Evolutionary conservation across 2,797 vertebrate genomes (phyloP), one percentile per base, ranked within the genome.

Genomic region (Peromyscus melanophrys): DNA sequence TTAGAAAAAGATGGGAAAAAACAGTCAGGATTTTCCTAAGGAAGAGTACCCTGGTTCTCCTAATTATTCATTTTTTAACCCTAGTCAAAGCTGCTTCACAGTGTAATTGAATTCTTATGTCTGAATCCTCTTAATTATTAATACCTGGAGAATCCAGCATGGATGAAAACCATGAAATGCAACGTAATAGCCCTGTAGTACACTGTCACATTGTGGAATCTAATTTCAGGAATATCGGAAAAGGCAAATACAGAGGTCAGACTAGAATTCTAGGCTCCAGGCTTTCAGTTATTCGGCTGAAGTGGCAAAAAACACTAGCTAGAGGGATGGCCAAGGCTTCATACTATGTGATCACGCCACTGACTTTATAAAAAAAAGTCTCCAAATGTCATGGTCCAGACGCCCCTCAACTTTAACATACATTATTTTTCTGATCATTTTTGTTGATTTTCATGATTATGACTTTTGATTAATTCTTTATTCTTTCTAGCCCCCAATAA

Each of bases 401-500:
- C 3, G 80, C 37, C 46, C n/a, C 6, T 14, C 63, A 27, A 69
- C 89, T 94, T 93, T 83, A 76, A 83, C 8, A 67, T 78, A 75
- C 31, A 49, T 89, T 7, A 29, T 69, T 91, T 83, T 78, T 90
- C 13, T 80, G 25, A 90, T 13, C 73, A 19, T 88, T 4, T 34
- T 12, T 49, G 49, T 29, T 90, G 29, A 46, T 78, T 85, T 92
- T 90, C 59, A 82, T 14, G 1, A 82, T 93, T 86, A 89, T n/a
- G 11, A 4, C 23, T 4, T 93, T 88, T 76, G 57, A 46, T 90
- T 89, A 89, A 2, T 73, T 63, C 57, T 92, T 97, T 96, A 17
- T 91, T 90, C 9, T 92, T 96, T 89, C 61, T 10, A 85, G 76
- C 29, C 43, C 40, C 55, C n/a, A 6, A 91, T 52, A 23, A 92